Percentiles rank a stretch among this genome's conserved stretches.
These are phyloP conservation scores for Lomographa bimaculata DNA, from an alignment of 2,888 invertebrate species.

Conservation along the genomic window DNA sequence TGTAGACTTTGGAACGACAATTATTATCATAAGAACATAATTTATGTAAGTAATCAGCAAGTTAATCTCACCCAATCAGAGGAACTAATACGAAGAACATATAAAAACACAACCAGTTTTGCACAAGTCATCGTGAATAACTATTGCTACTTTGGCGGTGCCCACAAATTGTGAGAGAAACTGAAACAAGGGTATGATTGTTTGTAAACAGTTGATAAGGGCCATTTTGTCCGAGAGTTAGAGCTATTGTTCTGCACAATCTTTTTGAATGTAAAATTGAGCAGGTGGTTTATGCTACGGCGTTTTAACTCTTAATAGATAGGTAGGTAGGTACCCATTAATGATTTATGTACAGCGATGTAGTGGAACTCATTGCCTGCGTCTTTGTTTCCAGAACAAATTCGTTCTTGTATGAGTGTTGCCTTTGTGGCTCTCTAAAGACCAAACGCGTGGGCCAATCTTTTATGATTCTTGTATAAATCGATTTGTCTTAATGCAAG, in stretches of 20 bases:
- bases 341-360: too few species aligned
- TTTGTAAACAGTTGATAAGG: constrained; percentile 17
- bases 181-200: constrained; percentile 1
- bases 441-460: too few species aligned
- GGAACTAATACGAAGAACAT: constrained; percentile 18
- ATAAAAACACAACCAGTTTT: constrained; percentile 22
- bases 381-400: too few species aligned
- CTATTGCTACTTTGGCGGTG: constrained; percentile 3
- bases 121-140: constrained; percentile 16
- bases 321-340: too few species aligned
- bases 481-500: too few species aligned
- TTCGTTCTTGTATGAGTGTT: too few species aligned
- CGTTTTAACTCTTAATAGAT: too few species aligned
- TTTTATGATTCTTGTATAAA: too few species aligned
- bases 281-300: constrained; percentile 19
- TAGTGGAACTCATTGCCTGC: too few species aligned
- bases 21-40: too few species aligned
- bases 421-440: too few species aligned
- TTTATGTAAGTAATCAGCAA: too few species aligned
- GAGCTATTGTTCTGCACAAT: constrained; percentile 26
- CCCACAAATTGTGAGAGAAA: constrained; percentile 17
- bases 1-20: constrained; percentile 22
- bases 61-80: constrained; percentile 33
- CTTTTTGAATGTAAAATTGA: constrained; percentile 11
- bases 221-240: constrained; percentile 9